phyloP scores from a whole-genome alignment of 2,888 invertebrate species.

The Standfussiana lucernea region DNA sequence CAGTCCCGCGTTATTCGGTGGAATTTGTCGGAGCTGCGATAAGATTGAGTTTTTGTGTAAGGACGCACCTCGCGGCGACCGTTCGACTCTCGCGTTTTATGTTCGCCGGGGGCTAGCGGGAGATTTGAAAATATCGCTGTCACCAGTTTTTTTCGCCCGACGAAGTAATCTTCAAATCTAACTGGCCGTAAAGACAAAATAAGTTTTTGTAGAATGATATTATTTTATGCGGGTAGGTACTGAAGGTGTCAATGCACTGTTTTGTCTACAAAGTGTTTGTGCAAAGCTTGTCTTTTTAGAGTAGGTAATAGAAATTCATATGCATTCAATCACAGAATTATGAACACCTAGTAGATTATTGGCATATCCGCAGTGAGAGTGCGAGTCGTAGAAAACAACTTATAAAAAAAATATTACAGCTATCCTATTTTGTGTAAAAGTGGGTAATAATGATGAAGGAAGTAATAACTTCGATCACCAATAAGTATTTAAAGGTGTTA shows the following conservation, averaged over 20 bases:
- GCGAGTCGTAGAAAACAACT: no score
- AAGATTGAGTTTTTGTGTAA: conserved; percentile 80
- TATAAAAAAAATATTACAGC: neutral
- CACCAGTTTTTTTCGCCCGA: conserved; percentile 79
- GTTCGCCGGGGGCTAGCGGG: conserved; percentile 71
- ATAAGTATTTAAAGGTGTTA: neutral
- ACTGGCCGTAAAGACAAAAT: conserved; percentile 84
- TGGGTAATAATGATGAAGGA: neutral
- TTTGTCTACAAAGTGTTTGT: conserved; percentile 27
- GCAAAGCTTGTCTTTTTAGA: conserved; percentile 8
- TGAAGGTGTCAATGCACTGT: conserved; percentile 69
- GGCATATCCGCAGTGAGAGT: no score
- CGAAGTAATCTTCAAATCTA: conserved; percentile 83
- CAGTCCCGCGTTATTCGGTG: conserved; percentile 29
- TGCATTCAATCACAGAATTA: conserved; percentile 31
- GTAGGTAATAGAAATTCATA: conserved; percentile 23
- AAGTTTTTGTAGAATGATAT: conserved; percentile 70
- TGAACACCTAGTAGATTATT: neutral
- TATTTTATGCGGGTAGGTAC: conserved; percentile 56
- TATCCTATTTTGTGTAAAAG: neutral
- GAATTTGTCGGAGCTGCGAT: conserved; percentile 64
- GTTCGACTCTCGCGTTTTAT: conserved; percentile 72
- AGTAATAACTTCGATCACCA: neutral
- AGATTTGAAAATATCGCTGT: conserved; percentile 80
- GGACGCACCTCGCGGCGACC: conserved; percentile 79